These are phyloP conservation scores for Rana temporaria DNA, from an alignment of 2,113 vertebrate genomes.

Conservation along the genomic window DNA sequence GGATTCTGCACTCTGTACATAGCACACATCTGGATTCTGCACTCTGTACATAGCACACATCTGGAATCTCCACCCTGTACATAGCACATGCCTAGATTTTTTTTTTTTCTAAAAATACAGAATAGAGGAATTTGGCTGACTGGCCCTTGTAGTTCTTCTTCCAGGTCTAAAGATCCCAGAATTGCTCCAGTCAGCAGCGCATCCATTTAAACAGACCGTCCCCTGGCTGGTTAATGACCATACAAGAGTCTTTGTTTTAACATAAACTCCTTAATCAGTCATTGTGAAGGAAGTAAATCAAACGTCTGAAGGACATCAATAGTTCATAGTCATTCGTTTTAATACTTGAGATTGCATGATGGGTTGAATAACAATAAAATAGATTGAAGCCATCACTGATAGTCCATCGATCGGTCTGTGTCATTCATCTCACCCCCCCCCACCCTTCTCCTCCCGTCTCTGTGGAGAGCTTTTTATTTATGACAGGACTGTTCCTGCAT, in stretches of 20 bases:
- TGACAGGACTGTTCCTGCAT: conserved; percentile 34
- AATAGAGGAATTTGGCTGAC: too few relatives aligned
- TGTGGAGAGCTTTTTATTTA: conserved; percentile 53
- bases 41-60: too few relatives aligned
- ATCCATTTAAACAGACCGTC: conserved; percentile 7
- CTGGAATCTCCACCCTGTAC: too few relatives aligned
- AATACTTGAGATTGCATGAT: conserved; percentile 62
- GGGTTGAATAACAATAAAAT: conserved; percentile 64
- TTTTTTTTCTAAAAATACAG: too few relatives aligned
- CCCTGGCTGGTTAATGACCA: conserved; percentile 1
- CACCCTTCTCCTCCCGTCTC: conserved; percentile 49
- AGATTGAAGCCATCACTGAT: conserved; percentile 58
- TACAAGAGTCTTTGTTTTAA: neutral
- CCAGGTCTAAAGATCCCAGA: too few relatives aligned
- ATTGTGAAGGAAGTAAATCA: conserved; percentile 58
- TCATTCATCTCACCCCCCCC: conserved; percentile 43
- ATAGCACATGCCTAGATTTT: too few relatives aligned
- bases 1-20: too few relatives aligned
- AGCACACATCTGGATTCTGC: too few relatives aligned
- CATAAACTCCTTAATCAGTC: conserved; percentile 48
- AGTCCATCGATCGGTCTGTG: conserved; percentile 63
- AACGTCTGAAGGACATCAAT: conserved; percentile 53
- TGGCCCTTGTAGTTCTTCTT: too few relatives aligned
- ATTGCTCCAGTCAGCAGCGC: neutral
- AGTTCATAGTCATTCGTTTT: conserved; percentile 54